These are phyloP conservation scores for Drosophila paulistorum DNA, from an alignment of 1,140 invertebrate genomes.

Conservation along the genomic window DNA sequence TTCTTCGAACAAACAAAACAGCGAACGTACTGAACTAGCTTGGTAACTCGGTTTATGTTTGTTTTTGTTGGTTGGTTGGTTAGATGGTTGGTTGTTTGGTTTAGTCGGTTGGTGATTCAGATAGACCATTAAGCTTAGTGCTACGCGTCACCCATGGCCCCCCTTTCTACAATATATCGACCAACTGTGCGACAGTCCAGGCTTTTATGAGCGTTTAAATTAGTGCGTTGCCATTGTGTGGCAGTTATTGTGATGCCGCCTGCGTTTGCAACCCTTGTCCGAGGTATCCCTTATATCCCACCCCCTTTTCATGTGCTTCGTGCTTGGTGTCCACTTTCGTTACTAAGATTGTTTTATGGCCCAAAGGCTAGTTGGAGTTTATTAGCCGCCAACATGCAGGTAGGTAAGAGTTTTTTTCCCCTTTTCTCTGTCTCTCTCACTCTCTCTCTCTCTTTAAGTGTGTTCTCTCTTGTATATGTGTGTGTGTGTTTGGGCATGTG, in stretches of 20 bases:
- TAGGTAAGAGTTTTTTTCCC: slow-evolving; percentile 7
- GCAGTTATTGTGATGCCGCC: not conserved
- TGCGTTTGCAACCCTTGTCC: not conserved
- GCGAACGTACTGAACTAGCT: not conserved
- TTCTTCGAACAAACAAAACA: slow-evolving; percentile 12
- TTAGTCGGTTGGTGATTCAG: slow-evolving; percentile 20
- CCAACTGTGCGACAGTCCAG: slow-evolving; percentile 10
- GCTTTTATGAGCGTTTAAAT: slow-evolving; percentile 27
- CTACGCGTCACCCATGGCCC: not conserved
- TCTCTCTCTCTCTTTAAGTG: not conserved
- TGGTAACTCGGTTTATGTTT: not conserved
- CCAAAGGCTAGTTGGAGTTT: slow-evolving; percentile 26
- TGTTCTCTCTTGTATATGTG: not conserved
- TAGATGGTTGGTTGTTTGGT: slow-evolving; percentile 13
- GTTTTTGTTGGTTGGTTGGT: slow-evolving; percentile 4
- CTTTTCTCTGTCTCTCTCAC: not conserved
- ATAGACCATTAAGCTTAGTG: slow-evolving; percentile 20
- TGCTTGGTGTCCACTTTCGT: slow-evolving; percentile 17
- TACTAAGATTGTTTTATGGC: slow-evolving; percentile 22
- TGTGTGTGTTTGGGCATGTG: not conserved
- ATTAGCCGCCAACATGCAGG: slow-evolving; percentile 25
- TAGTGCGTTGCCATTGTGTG: slow-evolving; percentile 21
- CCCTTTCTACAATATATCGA: slow-evolving; percentile 8
- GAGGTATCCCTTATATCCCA: not conserved
- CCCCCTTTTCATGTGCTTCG: not conserved